Base-by-base conservation (phyloP, 2,797 vertebrate species). In the Crotalus adamanteus region DNA sequence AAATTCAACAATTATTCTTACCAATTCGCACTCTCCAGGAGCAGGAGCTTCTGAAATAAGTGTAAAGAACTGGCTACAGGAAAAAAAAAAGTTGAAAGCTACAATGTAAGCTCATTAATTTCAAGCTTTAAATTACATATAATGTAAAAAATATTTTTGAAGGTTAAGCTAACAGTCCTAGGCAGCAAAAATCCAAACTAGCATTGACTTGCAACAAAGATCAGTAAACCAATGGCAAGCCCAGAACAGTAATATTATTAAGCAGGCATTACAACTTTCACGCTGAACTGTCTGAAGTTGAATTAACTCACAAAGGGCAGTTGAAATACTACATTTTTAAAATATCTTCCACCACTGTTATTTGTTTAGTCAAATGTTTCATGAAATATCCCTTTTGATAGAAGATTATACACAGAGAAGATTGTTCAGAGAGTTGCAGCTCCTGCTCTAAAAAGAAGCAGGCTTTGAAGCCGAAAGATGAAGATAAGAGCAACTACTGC, bases 41-140 rank as follows among this genome's bases (percentile, higher is more conserved):
- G 94, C 99, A 99, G 94, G 99, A 99, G 93, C 99, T 99, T 97
- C 99, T 98, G 97, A 98, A 99, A 97, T 99, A 99, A 95, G 98
- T 98, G 93, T 99, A 98, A 93, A 99, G 98, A 93, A 99, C 93
- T 0, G 99, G 98, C 99, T 99, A 95, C 95, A 88, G 92, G 92
- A 78, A 59, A 13, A 93, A 0, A 37, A 60, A 18, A 51, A 25
- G 57, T 95, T 94, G 9, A 91, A 2, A 31, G 11, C 6, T 93
- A 25, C n/a, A 94, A 85, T 90, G 0, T 12, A 87, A 4, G 51
- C 61, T 16, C 25, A 91, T 56, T 47, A 26, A 90, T 53, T 91
- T 25, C 4, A 53, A 53, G 25, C 20, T 78, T 89, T 13, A 18
- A 88, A 28, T 88, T 85, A 65, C 53, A 31, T 20, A 47, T n/a